These are phyloP conservation scores for Phylloscopus whistleri DNA, from an alignment of 2,113 vertebrate species.

Conservation along the genomic window DNA sequence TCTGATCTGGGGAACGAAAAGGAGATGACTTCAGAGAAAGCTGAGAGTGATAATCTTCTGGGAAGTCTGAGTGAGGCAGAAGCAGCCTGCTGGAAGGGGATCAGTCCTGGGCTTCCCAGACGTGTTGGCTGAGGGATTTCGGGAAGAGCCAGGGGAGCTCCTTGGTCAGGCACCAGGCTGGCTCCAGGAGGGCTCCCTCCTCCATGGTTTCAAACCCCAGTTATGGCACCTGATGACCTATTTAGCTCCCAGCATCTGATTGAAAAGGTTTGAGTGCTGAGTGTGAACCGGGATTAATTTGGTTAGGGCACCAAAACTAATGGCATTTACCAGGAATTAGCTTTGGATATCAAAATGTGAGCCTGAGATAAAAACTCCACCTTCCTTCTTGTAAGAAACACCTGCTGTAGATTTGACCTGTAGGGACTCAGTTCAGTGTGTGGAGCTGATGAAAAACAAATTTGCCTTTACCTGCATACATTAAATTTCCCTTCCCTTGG, in stretches of 20 bases:
- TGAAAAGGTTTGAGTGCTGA: neutral
- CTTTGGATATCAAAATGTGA: neutral
- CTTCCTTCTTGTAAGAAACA: neutral
- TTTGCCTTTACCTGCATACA: neutral
- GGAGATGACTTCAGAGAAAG: neutral
- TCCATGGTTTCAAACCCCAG: fast-evolving
- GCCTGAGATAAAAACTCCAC: neutral
- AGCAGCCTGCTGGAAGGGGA: neutral
- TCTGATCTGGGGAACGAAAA: neutral
- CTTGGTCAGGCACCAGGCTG: fast-evolving
- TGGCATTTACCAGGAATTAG: neutral
- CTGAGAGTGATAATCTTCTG: neutral
- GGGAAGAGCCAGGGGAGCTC: neutral
- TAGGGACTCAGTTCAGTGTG: neutral
- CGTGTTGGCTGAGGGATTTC: fast-evolving
- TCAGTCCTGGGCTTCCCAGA: neutral
- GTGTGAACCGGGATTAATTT: neutral
- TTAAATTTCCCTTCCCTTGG: neutral
- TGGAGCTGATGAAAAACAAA: neutral
- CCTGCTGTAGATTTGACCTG: neutral
- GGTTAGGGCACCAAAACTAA: neutral
- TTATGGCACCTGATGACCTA: neutral
- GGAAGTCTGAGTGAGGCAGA: neutral
- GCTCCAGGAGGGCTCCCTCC: neutral
- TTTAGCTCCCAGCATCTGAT: neutral